A percentile compares a stretch with the other conserved stretches of the same genome.
Evolutionary conservation across 2,888 invertebrate genomes (phyloP).

Genomic region (Catocala fraxini): DNA sequence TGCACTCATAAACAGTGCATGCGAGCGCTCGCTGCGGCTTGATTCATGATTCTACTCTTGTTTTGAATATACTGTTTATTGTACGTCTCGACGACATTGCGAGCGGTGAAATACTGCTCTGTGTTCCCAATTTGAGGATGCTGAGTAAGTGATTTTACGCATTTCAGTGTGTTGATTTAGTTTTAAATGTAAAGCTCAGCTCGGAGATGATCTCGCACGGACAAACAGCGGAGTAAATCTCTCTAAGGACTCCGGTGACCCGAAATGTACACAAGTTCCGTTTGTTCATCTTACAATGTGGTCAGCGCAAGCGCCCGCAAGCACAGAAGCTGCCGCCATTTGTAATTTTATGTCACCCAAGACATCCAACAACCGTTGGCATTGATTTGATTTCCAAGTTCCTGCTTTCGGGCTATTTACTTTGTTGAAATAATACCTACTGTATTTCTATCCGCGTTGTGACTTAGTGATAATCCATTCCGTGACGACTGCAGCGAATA

Average conservation of each 20-base stretch:
- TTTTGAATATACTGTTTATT: conserved; percentile 71
- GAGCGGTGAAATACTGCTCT: conserved; percentile 28
- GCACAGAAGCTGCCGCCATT: neutral
- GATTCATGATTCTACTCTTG: conserved; percentile 69
- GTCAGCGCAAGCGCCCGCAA: conserved; percentile 21
- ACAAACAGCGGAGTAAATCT: conserved; percentile 24
- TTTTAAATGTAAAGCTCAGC: conserved; percentile 16
- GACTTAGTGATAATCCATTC: neutral
- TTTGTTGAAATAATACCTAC: conserved; percentile 1
- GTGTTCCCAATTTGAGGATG: conserved; percentile 31
- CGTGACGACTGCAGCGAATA: conserved; percentile 14
- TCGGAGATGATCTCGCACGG: conserved; percentile 15
- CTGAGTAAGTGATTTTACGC: conserved; percentile 8
- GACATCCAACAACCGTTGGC: neutral
- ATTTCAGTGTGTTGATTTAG: conserved; percentile 7
- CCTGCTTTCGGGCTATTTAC: neutral
- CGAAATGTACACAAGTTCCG: conserved; percentile 25
- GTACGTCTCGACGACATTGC: conserved; percentile 56
- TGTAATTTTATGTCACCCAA: conserved; percentile 16
- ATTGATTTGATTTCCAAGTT: conserved; percentile 10
- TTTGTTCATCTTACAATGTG: conserved; percentile 47
- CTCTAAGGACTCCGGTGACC: conserved; percentile 14
- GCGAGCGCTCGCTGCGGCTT: conserved; percentile 65
- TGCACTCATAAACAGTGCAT: conserved; percentile 82
- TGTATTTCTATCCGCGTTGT: neutral